Conservation (phyloP, 2,797 vertebrate species). For the Liasis olivaceus region DNA sequence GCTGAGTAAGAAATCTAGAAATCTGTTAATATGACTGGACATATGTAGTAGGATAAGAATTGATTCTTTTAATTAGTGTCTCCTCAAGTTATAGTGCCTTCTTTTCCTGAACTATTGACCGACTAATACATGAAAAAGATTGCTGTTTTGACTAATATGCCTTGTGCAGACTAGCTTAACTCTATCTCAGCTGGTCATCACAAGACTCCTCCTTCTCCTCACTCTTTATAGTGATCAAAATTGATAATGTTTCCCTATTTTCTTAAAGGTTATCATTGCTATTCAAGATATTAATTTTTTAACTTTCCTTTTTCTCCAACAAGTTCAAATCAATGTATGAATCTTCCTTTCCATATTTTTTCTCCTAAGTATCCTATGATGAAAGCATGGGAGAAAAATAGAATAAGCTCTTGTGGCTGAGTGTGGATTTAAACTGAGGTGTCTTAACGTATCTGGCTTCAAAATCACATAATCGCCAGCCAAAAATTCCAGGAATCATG, state of each 20-base stretch:
- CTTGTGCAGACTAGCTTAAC: slow-evolving; percentile 72
- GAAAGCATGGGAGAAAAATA: background rate
- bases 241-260: slow-evolving; percentile 6
- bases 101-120: slow-evolving; percentile 81
- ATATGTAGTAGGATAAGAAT: slow-evolving; percentile 91
- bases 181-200: slow-evolving; percentile 62
- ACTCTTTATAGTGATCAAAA: slow-evolving; percentile 18
- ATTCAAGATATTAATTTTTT: slow-evolving; percentile 39
- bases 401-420: background rate
- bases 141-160: slow-evolving; percentile 69
- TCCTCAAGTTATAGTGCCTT: slow-evolving; percentile 80
- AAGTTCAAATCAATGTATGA: background rate
- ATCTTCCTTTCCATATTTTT: background rate
- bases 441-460: background rate
- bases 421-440: background rate
- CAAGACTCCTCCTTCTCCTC: background rate
- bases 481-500: background rate
- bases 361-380: background rate
- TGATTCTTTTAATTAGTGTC: slow-evolving; percentile 99
- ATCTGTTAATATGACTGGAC: slow-evolving; percentile 94
- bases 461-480: background rate
- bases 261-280: slow-evolving; percentile 13
- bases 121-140: slow-evolving; percentile 72
- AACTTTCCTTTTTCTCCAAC: background rate
- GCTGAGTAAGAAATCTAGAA: slow-evolving; percentile 91